A percentile compares a stretch with the other conserved stretches of the same genome.
phyloP scores from a whole-genome alignment of 64 coral and sea anemone genomes.

The Pocillopora damicornis region DNA sequence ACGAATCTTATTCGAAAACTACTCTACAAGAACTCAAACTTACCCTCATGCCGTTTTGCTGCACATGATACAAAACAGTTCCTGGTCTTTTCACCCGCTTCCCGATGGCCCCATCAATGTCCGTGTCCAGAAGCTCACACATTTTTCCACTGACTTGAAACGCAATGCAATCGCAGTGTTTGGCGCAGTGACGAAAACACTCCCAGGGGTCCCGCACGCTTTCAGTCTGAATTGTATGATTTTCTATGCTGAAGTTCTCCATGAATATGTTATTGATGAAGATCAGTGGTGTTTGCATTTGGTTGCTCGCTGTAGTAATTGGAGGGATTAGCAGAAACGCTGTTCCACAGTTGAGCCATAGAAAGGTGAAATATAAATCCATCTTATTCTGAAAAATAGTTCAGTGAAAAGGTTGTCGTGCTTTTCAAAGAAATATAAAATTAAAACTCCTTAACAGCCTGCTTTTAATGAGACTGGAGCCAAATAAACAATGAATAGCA shows the following conservation, averaged over 20 bases:
- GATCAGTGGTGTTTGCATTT: background rate
- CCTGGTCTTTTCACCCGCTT: background rate
- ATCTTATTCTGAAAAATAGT: background rate
- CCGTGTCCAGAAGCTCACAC: slow-evolving; percentile 3
- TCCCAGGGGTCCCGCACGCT: background rate
- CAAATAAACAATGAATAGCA: too few relatives aligned
- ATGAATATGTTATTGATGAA: slow-evolving; percentile 20
- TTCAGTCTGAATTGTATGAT: background rate
- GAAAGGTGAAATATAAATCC: background rate
- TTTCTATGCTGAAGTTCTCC: background rate
- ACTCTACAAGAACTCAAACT: background rate
- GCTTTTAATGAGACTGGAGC: too few relatives aligned
- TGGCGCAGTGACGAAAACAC: slow-evolving; percentile 25
- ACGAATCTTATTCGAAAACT: too few relatives aligned
- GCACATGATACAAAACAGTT: background rate
- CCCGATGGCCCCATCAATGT: background rate
- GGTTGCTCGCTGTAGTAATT: background rate
- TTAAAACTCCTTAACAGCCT: too few relatives aligned
- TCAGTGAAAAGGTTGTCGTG: background rate
- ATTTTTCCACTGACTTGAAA: slow-evolving; percentile 1
- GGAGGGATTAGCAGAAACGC: background rate
- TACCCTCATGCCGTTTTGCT: background rate
- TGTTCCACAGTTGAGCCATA: background rate
- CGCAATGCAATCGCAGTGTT: background rate
- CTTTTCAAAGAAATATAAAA: too few relatives aligned